Evolutionary conservation across 2,888 invertebrate genomes (phyloP), one percentile per base, ranked within the genome.

Genomic region (Prosopocoilus inquinatus): DNA sequence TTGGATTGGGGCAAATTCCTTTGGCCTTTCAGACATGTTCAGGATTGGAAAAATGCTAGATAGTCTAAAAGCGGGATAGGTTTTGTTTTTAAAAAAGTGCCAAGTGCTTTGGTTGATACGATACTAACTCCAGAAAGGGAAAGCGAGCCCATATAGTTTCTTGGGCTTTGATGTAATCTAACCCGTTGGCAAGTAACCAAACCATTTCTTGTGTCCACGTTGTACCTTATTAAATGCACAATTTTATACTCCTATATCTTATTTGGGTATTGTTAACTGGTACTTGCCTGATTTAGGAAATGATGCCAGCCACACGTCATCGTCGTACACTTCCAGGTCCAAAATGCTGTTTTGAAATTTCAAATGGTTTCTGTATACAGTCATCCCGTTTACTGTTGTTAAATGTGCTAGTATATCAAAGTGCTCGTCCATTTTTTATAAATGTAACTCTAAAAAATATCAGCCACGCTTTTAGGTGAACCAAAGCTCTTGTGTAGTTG

Each of bases 161-260:
- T 69, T 81, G 80, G 0, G 86, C 84, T 9, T 72, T 74, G 53
- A 81, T 76, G 57, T 80, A 83, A 69, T 88, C 80, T 50, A 85
- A 71, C 57, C 84, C 76, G 55, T 84, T 84, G 53, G 80, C 78
- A 16, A 88, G 76, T 15, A 86, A 74, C 82, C 86, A 88, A 0
- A 86, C 82, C 74, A 88, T 80, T 75, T 88, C 88, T 70, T 87
- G 87, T 0, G 84, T 80, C 88, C 88, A 88, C 11, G 89, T 89
- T 20, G 88, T 88, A 2, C 86, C 86, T 84, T 11, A 7, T 84
- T 11, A 7, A 38, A 13, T 11, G 36, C 11, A 5, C 2, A 11
- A n/a, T n/a, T n/a, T 13, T 15, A 41, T 1, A 15, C 13, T 11
- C 39, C 9, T 9, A n/a, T 3, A 38, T 38, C 5, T 13, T 7